phyloP scores from a whole-genome alignment of 2,797 vertebrate species.

The Cynopterus sphinx region DNA sequence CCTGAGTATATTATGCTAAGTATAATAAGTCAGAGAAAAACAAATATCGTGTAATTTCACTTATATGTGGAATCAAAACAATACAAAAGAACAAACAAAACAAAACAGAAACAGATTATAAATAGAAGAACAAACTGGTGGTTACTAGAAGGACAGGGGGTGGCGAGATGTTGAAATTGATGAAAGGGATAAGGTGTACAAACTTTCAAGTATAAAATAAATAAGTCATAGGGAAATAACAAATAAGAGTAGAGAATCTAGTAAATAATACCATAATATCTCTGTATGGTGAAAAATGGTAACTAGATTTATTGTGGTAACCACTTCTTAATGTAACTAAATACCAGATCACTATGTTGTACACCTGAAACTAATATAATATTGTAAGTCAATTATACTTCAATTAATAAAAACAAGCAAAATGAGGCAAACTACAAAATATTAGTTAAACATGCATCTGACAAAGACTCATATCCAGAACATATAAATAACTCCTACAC shows the following conservation, averaged over 20 bases:
- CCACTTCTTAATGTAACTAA: neutral
- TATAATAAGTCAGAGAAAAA: too few relatives aligned
- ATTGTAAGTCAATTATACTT: neutral
- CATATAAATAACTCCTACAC: neutral
- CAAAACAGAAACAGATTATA: too few relatives aligned
- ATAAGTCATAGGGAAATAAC: neutral
- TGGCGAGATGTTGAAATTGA: too few relatives aligned
- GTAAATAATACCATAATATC: neutral
- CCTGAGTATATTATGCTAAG: too few relatives aligned
- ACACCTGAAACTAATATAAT: neutral
- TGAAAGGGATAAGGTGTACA: neutral
- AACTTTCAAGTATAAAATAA: neutral
- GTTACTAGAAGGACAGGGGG: too few relatives aligned
- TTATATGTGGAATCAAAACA: too few relatives aligned
- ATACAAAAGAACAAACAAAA: too few relatives aligned
- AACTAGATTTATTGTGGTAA: neutral
- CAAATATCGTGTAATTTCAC: too few relatives aligned
- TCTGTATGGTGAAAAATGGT: neutral
- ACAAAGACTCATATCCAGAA: neutral
- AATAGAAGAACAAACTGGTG: too few relatives aligned
- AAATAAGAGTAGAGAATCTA: neutral
- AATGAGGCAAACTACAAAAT: neutral
- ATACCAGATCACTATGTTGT: neutral
- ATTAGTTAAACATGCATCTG: neutral
- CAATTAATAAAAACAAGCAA: neutral